These are phyloP conservation scores for Pseudorasbora parva DNA, from an alignment of 2,113 vertebrate genomes.

Conservation along the genomic window DNA sequence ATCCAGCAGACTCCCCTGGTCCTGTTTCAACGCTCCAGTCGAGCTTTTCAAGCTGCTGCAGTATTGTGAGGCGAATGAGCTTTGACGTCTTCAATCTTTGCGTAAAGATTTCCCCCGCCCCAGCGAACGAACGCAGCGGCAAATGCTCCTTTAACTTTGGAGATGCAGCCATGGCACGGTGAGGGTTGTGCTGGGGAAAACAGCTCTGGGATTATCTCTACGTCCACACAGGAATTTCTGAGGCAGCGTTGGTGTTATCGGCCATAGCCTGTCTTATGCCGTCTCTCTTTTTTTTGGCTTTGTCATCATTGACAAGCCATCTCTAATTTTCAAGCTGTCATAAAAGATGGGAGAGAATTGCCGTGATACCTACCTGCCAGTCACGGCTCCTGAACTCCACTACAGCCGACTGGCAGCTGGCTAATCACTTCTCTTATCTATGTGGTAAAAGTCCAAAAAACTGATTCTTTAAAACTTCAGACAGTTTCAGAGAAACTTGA, in stretches of 20 bases:
- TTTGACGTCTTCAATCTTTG: slow-evolving; percentile 52
- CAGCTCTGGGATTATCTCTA: slow-evolving; percentile 73
- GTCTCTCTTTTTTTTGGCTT: slow-evolving; percentile 54
- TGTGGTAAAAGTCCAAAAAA: slow-evolving; percentile 41
- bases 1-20: slow-evolving; percentile 65
- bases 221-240: slow-evolving; percentile 71
- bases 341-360: slow-evolving; percentile 65
- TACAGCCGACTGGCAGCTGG: slow-evolving; percentile 64
- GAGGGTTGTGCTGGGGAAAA: slow-evolving; percentile 53
- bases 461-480: slow-evolving; percentile 20
- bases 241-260: slow-evolving; percentile 70
- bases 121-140: slow-evolving; percentile 42
- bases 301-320: slow-evolving; percentile 72
- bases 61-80: slow-evolving; percentile 60
- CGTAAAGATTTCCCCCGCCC: not conserved
- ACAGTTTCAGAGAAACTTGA: slow-evolving; percentile 40
- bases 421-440: slow-evolving; percentile 67
- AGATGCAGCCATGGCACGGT: slow-evolving; percentile 56
- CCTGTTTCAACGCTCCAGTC: slow-evolving; percentile 54
- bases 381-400: slow-evolving; percentile 61
- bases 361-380: slow-evolving; percentile 66
- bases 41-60: slow-evolving; percentile 53
- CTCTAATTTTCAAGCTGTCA: slow-evolving; percentile 68
- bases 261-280: slow-evolving; percentile 56
- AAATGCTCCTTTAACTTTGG: slow-evolving; percentile 60